These are phyloP conservation scores for Chloebia gouldiae DNA, from an alignment of 2,113 vertebrate genomes.

Conservation along the genomic window DNA sequence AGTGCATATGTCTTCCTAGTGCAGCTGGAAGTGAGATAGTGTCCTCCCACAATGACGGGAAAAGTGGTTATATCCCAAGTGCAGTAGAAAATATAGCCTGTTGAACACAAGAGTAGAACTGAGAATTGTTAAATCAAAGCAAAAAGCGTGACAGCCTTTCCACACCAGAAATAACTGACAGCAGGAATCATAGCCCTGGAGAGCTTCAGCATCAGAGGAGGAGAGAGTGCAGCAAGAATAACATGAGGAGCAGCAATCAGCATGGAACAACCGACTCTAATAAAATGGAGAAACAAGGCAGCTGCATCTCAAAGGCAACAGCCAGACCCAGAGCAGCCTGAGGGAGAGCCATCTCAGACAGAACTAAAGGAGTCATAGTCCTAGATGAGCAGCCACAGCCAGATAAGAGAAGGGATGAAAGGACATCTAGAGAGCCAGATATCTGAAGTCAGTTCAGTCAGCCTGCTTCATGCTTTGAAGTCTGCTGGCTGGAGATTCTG, in stretches of 20 bases:
- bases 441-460: background rate
- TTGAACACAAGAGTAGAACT: constrained; percentile 10
- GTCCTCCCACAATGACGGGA: constrained; percentile 24
- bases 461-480: constrained; percentile 16
- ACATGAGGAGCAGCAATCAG: background rate
- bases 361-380: background rate
- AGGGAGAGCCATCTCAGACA: background rate
- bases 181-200: constrained; percentile 30
- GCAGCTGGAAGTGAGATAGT: constrained; percentile 18
- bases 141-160: constrained; percentile 50
- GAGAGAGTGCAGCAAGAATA: constrained; percentile 7
- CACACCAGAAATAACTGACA: constrained; percentile 50
- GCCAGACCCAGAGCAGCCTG: background rate
- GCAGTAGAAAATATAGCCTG: constrained; percentile 19
- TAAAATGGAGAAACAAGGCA: background rate
- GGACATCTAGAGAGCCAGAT: background rate
- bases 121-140: constrained; percentile 55
- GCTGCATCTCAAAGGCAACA: background rate
- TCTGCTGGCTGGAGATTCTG: constrained; percentile 1
- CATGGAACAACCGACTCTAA: background rate
- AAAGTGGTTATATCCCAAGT: constrained; percentile 44
- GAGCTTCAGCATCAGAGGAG: constrained; percentile 7
- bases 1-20: background rate
- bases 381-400: background rate
- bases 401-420: constrained; percentile 12